Percentiles rank a stretch among this genome's conserved stretches.
phyloP scores from a whole-genome alignment of 2,888 invertebrate genomes.

The Adelognathus sp. region DNA sequence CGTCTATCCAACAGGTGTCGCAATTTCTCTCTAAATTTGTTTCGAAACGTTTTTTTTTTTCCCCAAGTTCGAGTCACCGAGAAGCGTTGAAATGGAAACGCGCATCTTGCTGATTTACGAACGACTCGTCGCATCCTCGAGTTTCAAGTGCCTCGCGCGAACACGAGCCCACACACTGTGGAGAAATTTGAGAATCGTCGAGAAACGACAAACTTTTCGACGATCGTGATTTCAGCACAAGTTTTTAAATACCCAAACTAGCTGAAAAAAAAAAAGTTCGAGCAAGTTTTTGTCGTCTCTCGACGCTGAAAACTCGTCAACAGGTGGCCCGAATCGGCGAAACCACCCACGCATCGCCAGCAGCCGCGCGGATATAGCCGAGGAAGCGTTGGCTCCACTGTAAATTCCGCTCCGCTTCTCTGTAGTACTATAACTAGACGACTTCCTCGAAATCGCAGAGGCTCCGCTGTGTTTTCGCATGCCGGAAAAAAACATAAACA shows the following conservation, averaged over 20 bases:
- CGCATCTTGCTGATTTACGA: no score
- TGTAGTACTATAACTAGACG: background rate
- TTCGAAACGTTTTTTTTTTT: background rate
- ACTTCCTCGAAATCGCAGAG: background rate
- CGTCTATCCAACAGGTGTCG: no score
- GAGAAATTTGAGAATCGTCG: no score
- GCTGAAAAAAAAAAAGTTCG: background rate
- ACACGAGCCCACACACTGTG: no score
- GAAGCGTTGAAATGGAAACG: no score
- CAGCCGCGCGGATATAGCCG: background rate
- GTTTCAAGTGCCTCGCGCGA: no score
- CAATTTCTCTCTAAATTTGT: no score
- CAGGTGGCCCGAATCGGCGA: slow-evolving; percentile 65
- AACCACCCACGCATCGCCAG: background rate
- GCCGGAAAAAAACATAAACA: background rate
- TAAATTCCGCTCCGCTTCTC: background rate
- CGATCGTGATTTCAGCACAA: no score
- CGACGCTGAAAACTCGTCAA: slow-evolving; percentile 20
- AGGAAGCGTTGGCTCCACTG: background rate
- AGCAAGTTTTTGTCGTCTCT: background rate
- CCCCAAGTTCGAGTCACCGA: background rate
- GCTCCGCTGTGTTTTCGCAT: background rate
- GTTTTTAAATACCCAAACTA: no score
- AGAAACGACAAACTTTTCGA: no score
- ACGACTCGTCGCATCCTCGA: no score